Percentiles rank a stretch among this genome's conserved stretches.
Conservation (phyloP, 1,140 invertebrate species). For the Reticulitermes speratus region DNA sequence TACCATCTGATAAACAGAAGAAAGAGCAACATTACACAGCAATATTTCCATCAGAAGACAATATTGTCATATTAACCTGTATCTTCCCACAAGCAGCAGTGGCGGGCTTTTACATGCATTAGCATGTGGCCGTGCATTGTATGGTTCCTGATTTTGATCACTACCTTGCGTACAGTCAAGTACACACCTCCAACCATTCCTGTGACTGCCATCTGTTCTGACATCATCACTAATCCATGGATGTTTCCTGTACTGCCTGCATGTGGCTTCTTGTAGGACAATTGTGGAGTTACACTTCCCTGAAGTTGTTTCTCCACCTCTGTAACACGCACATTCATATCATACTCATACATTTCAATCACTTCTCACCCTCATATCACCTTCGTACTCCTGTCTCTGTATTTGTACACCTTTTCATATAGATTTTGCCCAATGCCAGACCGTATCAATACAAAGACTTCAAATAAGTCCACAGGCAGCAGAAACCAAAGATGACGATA, state of each 20-base stretch:
- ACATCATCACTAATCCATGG: slow-evolving; percentile 58
- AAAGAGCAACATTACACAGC: slow-evolving; percentile 6
- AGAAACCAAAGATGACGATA: too few species aligned
- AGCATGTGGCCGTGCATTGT: too few species aligned
- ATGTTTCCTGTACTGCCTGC: slow-evolving; percentile 65
- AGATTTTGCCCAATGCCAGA: too few species aligned
- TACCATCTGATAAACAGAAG: slow-evolving; percentile 22
- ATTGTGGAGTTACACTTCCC: slow-evolving; percentile 65
- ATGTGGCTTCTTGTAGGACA: slow-evolving; percentile 66
- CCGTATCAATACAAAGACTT: too few species aligned
- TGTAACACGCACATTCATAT: slow-evolving; percentile 42
- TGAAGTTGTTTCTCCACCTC: slow-evolving; percentile 87
- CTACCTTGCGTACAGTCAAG: not conserved
- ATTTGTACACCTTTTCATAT: too few species aligned
- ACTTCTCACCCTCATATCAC: not conserved
- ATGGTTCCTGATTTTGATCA: not conserved
- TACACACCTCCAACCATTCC: slow-evolving; percentile 26
- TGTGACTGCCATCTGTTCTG: slow-evolving; percentile 48
- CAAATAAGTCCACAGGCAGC: too few species aligned
- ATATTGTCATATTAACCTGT: too few species aligned
- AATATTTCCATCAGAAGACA: too few species aligned
- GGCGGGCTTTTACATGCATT: not conserved
- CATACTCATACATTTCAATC: not conserved
- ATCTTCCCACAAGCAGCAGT: not conserved
- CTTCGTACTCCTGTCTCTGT: too few species aligned